Conservation (phyloP, 64 coral and sea anemone genomes). For the Dendrophyllia cribrosa region DNA sequence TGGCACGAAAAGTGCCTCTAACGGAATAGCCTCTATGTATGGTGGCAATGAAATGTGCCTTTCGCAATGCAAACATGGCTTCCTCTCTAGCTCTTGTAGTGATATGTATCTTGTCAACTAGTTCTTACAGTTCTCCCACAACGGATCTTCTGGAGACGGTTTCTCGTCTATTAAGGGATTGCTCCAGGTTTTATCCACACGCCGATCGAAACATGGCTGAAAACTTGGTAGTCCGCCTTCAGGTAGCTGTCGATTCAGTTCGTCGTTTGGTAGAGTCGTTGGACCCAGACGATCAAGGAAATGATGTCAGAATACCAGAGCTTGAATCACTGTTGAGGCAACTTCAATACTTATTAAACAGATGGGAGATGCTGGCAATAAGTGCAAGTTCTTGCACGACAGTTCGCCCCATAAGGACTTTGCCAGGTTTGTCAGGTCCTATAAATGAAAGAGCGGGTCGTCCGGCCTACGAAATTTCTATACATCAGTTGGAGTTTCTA, state of each 20-base stretch:
- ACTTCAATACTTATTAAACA: conserved; percentile 1
- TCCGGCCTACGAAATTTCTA: background rate
- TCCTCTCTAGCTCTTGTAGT: background rate
- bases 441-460: background rate
- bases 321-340: conserved; percentile 6
- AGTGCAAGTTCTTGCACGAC: background rate
- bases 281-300: background rate
- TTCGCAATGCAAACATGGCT: conserved; percentile 5
- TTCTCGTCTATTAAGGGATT: conserved; percentile 9
- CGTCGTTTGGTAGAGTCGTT: conserved; percentile 13
- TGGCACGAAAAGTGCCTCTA: too few relatives aligned
- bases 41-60: conserved; percentile 3
- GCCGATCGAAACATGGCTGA: conserved; percentile 9
- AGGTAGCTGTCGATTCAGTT: conserved; percentile 13
- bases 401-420: conserved; percentile 3
- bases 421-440: background rate
- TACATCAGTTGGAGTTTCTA: background rate
- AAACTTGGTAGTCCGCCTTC: too few relatives aligned
- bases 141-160: background rate
- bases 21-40: background rate
- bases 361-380: conserved; percentile 2
- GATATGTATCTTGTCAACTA: background rate
- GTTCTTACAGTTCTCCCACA: background rate
- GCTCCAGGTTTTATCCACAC: conserved; percentile 6
- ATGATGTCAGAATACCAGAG: background rate